Conservation (phyloP, 1,140 invertebrate species). For the Bilobella aurantiaca region DNA sequence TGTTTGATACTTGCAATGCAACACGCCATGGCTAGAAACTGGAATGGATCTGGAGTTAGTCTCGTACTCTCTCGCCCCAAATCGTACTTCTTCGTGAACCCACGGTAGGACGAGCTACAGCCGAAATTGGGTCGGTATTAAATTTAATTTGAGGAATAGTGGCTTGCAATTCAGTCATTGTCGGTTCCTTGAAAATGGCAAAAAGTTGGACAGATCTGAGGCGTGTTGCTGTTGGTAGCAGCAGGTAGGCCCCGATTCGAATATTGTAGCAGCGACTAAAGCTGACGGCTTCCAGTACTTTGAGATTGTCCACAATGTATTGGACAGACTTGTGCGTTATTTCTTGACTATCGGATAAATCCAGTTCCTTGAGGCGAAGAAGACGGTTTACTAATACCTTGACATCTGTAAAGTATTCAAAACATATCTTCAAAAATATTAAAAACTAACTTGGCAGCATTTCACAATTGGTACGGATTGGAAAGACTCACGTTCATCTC, state of each 20-base stretch:
- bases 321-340: not conserved
- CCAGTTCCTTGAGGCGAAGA: not conserved
- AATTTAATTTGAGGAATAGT: conserved; percentile 49
- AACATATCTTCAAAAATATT: too few relatives aligned
- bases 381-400: not conserved
- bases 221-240: conserved; percentile 45
- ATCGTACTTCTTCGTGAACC: conserved; percentile 71
- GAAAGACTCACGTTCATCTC: not conserved
- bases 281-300: conserved; percentile 62
- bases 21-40: too few relatives aligned
- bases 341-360: not conserved
- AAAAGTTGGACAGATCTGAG: conserved; percentile 63
- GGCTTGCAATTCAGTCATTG: conserved; percentile 48
- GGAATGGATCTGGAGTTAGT: too few relatives aligned
- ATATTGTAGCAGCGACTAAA: conserved; percentile 74
- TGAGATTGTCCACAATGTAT: not conserved
- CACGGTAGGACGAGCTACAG: conserved; percentile 74
- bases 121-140: conserved; percentile 61
- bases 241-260: conserved; percentile 46
- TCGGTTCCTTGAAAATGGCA: conserved; percentile 54
- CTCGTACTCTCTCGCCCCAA: conserved; percentile 72
- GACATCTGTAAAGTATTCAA: conserved; percentile 1
- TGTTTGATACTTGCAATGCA: too few relatives aligned
- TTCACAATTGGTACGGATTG: not conserved
- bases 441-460: too few relatives aligned